These are phyloP conservation scores for Dione vanillae DNA, from an alignment of 2,888 invertebrate species.

Conservation along the genomic window DNA sequence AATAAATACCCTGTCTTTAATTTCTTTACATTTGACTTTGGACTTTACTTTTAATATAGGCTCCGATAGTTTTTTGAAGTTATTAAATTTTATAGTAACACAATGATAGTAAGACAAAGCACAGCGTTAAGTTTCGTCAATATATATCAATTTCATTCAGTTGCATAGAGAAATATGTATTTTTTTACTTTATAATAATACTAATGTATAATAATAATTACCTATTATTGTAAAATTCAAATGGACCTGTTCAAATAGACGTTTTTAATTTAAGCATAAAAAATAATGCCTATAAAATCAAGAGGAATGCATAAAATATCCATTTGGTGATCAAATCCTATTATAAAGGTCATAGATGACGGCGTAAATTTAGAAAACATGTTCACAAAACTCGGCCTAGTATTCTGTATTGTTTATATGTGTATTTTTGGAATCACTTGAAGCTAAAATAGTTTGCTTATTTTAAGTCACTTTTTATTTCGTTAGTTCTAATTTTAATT, in stretches of 20 bases:
- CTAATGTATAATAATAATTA: no score
- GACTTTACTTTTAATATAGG: not conserved
- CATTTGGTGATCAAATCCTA: not conserved
- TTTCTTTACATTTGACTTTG: no score
- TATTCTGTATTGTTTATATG: not conserved
- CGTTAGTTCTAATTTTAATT: no score
- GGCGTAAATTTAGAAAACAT: slow-evolving; percentile 8
- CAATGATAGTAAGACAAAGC: no score
- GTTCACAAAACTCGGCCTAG: slow-evolving; percentile 3
- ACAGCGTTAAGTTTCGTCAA: no score
- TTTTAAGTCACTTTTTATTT: not conserved
- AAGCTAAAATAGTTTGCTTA: not conserved
- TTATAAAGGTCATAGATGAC: slow-evolving; percentile 15
- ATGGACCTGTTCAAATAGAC: not conserved
- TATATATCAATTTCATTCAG: no score
- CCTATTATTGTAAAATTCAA: not conserved
- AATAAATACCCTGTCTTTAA: not conserved
- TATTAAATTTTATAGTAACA: no score
- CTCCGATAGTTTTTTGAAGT: not conserved
- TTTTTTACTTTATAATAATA: no score
- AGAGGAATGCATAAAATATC: slow-evolving; percentile 7
- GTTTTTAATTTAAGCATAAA: not conserved
- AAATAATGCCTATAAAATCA: slow-evolving; percentile 7
- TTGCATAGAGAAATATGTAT: no score
- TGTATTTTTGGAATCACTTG: not conserved